phyloP scores from a whole-genome alignment of 1,140 invertebrate species.

The Homalodisca vitripennis region DNA sequence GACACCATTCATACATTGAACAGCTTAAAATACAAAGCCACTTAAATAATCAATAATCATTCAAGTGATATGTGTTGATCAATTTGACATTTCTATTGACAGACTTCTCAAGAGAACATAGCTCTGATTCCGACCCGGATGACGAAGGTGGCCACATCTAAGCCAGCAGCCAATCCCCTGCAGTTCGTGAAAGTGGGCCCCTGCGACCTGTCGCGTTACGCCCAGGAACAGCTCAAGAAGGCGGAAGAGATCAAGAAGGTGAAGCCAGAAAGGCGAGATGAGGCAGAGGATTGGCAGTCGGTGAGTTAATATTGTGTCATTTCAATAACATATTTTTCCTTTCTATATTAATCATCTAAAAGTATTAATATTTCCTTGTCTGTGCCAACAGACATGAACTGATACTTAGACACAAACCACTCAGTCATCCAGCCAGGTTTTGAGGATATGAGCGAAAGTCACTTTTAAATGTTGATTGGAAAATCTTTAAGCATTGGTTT shows the following conservation, averaged over 20 bases:
- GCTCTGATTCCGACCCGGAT: constrained; percentile 32
- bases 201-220: constrained; percentile 78
- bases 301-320: constrained; percentile 58
- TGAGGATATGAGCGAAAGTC: no score
- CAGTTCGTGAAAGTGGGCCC: constrained; percentile 88
- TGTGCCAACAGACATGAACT: no score
- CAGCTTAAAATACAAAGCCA: no score
- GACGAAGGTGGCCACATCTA: constrained; percentile 58
- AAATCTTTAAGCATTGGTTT: no score
- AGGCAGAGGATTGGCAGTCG: constrained; percentile 90
- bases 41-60: background rate
- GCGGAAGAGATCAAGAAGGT: constrained; percentile 81
- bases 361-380: no score
- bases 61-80: background rate
- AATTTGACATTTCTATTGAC: background rate
- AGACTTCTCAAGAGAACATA: constrained; percentile 33
- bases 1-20: no score
- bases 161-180: constrained; percentile 79
- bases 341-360: no score
- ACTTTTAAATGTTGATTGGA: no score
- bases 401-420: no score
- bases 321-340: no score
- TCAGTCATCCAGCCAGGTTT: no score
- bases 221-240: constrained; percentile 81
- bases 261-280: constrained; percentile 70